phyloP scores from a whole-genome alignment of 2,888 invertebrate genomes.

The Agonopterix alstromeriana region DNA sequence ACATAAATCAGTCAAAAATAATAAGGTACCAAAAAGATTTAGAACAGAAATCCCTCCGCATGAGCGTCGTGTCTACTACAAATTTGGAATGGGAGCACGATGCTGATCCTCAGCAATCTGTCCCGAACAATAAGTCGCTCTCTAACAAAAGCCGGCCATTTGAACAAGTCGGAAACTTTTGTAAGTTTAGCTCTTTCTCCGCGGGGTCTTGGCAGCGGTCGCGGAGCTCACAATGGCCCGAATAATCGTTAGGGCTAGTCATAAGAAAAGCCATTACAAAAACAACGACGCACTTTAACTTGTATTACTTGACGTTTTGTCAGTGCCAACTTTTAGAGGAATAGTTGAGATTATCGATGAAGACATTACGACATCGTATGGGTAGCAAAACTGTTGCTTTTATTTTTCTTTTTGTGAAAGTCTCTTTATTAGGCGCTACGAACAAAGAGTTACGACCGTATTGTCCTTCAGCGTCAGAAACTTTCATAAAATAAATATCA shows the following conservation, averaged over 20 bases:
- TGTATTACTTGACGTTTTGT: conserved; percentile 61
- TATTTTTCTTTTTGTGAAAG: too few species aligned
- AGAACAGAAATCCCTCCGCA: conserved; percentile 10
- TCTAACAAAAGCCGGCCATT: conserved; percentile 74
- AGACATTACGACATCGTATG: too few species aligned
- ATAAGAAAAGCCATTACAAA: conserved; percentile 70
- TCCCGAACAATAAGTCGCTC: conserved; percentile 74
- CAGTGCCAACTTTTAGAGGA: conserved; percentile 39
- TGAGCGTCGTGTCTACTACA: conserved; percentile 36
- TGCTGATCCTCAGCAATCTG: conserved; percentile 71
- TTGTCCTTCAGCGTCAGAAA: too few species aligned
- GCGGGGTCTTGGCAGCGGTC: conserved; percentile 58
- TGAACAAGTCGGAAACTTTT: conserved; percentile 75
- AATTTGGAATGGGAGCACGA: conserved; percentile 44
- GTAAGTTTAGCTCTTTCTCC: conserved; percentile 72
- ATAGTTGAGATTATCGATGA: too few species aligned
- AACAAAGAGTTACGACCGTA: too few species aligned
- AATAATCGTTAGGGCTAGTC: conserved; percentile 72
- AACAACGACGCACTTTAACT: conserved; percentile 64
- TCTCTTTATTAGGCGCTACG: too few species aligned
- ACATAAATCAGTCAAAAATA: background rate
- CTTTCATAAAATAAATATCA: too few species aligned
- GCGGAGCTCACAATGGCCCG: conserved; percentile 60
- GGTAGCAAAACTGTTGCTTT: too few species aligned
- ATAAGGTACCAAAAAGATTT: background rate